Conservation (phyloP, 2,797 vertebrate species). For the Natrix natrix region DNA sequence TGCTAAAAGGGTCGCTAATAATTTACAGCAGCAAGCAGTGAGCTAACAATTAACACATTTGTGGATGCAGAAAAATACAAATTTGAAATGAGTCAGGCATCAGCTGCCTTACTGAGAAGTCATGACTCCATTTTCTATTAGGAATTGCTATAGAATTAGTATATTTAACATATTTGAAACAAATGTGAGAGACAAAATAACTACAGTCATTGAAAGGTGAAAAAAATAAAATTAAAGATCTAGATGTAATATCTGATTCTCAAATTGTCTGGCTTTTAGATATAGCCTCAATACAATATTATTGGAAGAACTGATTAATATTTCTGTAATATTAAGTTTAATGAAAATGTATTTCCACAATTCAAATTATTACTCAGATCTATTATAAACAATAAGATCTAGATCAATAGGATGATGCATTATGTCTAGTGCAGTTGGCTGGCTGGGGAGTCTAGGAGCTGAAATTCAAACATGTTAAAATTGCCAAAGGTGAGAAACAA, state of each 20-base stretch:
- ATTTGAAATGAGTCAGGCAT: background rate
- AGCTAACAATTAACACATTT: constrained; percentile 9
- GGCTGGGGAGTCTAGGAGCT: background rate
- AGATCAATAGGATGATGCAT: background rate
- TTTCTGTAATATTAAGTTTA: background rate
- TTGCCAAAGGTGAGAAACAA: no score
- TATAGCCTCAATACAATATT: background rate
- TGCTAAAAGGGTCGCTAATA: constrained; percentile 13
- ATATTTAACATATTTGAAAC: background rate
- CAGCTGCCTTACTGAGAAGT: constrained; percentile 10
- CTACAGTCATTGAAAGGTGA: background rate
- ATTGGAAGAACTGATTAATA: background rate
- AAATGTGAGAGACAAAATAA: background rate
- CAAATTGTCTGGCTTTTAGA: background rate
- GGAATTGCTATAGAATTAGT: background rate
- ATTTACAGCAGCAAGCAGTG: constrained; percentile 20
- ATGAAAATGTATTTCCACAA: background rate
- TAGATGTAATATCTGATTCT: background rate
- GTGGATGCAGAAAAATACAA: background rate
- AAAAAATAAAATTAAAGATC: background rate
- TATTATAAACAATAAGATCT: background rate
- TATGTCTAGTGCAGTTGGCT: background rate
- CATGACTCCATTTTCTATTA: background rate
- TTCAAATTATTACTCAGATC: background rate
- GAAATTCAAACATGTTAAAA: no score